Evolutionary conservation across 2,797 vertebrate genomes (phyloP).

Genomic region (Hyperoplus immaculatus): DNA sequence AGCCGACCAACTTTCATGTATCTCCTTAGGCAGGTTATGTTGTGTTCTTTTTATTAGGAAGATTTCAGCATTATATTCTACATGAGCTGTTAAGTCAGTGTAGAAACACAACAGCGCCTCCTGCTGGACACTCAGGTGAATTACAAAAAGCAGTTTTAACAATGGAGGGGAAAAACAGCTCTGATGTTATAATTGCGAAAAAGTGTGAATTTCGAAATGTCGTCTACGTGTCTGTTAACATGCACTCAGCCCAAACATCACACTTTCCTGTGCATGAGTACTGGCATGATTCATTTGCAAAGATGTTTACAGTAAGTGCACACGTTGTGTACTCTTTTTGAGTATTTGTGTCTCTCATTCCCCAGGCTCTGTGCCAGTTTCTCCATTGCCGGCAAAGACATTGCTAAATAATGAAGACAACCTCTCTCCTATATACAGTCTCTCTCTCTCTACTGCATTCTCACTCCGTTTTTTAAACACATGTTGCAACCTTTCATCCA

Average conservation of each 20-base stretch:
- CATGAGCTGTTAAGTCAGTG: background rate
- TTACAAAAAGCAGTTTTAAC: constrained; percentile 5
- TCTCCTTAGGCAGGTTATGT: constrained; percentile 1
- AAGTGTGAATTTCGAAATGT: background rate
- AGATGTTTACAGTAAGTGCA: background rate
- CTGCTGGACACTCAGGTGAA: constrained; percentile 25
- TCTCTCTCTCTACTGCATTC: background rate
- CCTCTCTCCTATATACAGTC: background rate
- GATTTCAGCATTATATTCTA: background rate
- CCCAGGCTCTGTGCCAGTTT: constrained; percentile 44
- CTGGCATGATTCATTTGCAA: background rate
- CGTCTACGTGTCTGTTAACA: background rate
- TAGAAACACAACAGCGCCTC: constrained; percentile 22
- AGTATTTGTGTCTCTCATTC: constrained; percentile 24
- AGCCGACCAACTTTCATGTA: constrained; percentile 18
- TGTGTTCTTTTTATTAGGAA: background rate
- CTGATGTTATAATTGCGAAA: no score
- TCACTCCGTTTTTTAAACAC: background rate
- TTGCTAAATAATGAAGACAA: constrained; percentile 64
- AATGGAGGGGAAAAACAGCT: no score
- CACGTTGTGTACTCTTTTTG: background rate
- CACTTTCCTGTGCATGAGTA: background rate
- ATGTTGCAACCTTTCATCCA: background rate
- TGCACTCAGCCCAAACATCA: background rate
- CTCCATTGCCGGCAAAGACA: constrained; percentile 15